Base-by-base conservation (phyloP, 1,140 invertebrate genomes). In the Zaprionus davidi region DNA sequence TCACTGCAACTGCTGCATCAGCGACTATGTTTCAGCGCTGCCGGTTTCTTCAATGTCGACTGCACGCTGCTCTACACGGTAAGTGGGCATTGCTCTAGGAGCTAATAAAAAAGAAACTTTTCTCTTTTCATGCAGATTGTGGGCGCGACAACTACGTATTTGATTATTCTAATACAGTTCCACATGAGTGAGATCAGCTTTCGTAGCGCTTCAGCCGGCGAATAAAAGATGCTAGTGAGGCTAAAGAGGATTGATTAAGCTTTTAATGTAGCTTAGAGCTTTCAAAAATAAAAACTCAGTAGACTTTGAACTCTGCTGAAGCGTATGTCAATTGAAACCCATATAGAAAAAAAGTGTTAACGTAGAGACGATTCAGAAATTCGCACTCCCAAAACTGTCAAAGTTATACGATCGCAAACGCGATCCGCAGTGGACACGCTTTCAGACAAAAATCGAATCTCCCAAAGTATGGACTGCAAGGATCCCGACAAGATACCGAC, bases 1-100 rank as follows among this genome's bases (percentile, higher is more conserved):
- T 94, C 93, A 5, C 77, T 94, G 44, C 93, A 94, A 57, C 72
- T 94, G 31, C 69, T 94, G 7, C 93, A 94, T 78, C 92, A 92
- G 51, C 83, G 93, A 41, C 63, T 94, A 0, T 69, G 75, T 22
- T 93, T 93, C 31, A 93, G 93, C 12, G 93, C 92, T 15, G 90
- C 90, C 5, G 93, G 93, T 17, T 93, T 93, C 62, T 94, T 94
- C 24, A 69, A 74, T 7, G 85, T 94, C 0, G 93, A 94, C 71
- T 93, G 88, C 62, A 92, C 82, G 15, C 66, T 94, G 0, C 67
- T 94, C 7, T 93, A 93, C 67, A 92, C 92, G 79, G 93, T 94
- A 76, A 92, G 82, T 64, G 13, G n/a, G 26, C 9, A 9, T 13
- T 36, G 13, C 34, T n/a, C 0, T 15, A 1, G 3, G 3, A 38